A percentile compares a stretch with the other conserved stretches of the same genome.
phyloP scores from a whole-genome alignment of 2,797 vertebrate species.

The Sebastes diaconus region DNA sequence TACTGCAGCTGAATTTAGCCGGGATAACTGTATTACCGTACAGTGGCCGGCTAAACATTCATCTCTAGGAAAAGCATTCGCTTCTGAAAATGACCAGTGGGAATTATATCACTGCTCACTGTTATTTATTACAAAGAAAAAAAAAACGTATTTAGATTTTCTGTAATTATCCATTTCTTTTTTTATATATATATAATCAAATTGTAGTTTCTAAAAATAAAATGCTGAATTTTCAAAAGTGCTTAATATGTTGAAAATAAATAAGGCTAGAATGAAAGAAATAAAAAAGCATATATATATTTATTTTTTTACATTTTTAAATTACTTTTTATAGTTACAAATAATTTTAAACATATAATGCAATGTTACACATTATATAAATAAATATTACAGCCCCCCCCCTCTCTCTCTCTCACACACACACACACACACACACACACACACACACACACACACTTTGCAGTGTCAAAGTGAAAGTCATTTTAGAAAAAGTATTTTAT shows the following conservation, averaged over 20 bases:
- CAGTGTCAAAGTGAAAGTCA: background rate
- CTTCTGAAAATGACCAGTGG: slow-evolving; percentile 21
- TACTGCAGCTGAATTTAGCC: slow-evolving; percentile 44
- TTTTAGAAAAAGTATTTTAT: background rate
- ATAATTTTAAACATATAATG: background rate
- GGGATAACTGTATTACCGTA: slow-evolving; percentile 41
- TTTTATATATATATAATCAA: too few relatives aligned
- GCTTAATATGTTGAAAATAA: background rate
- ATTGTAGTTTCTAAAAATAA: slow-evolving; percentile 17
- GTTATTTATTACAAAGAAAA: background rate
- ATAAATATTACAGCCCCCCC: background rate
- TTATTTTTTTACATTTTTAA: background rate
- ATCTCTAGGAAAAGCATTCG: slow-evolving; percentile 10
- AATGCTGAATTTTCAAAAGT: background rate
- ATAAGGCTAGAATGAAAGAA: background rate
- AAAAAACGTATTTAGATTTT: background rate
- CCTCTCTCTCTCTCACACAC: background rate
- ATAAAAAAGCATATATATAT: background rate
- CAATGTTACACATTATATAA: background rate
- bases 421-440: background rate
- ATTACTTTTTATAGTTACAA: background rate
- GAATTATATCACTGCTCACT: slow-evolving; percentile 14
- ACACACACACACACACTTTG: background rate
- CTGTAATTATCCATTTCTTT: background rate
- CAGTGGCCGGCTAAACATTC: slow-evolving; percentile 2